Percentiles rank a stretch among this genome's conserved stretches.
Evolutionary conservation across 1,140 invertebrate genomes (phyloP).

Genomic region (Drosophila punjabiensis): DNA sequence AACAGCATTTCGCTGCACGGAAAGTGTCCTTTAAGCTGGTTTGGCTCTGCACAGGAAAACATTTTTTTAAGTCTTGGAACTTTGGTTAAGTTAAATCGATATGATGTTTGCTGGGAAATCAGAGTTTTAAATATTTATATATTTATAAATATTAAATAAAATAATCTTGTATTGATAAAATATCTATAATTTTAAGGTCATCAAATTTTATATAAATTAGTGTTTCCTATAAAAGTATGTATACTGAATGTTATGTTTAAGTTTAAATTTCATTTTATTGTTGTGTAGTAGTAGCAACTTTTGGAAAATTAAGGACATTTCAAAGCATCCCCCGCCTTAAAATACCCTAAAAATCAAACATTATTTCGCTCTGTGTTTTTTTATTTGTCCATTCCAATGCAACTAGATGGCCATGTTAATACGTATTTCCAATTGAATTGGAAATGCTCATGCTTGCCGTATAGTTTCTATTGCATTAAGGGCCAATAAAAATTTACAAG

Average conservation of each 20-base stretch:
- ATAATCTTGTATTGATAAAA: too few relatives aligned
- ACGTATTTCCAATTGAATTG: constrained; percentile 74
- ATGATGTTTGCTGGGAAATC: too few relatives aligned
- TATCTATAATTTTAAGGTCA: too few relatives aligned
- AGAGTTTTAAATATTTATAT: too few relatives aligned
- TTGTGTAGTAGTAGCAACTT: too few relatives aligned
- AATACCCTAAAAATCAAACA: not conserved
- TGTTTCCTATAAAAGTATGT: too few relatives aligned
- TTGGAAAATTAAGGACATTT: too few relatives aligned
- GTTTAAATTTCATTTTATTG: too few relatives aligned
- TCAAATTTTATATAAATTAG: too few relatives aligned
- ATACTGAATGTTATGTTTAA: too few relatives aligned
- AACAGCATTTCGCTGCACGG: constrained; percentile 5
- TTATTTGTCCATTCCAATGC: constrained; percentile 13
- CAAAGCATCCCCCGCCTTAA: not conserved
- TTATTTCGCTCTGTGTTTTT: not conserved
- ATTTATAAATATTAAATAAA: too few relatives aligned
- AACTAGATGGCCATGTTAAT: constrained; percentile 60
- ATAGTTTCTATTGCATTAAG: constrained; percentile 71
- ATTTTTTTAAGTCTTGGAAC: not conserved
- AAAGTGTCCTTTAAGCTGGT: constrained; percentile 41
- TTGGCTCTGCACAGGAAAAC: not conserved
- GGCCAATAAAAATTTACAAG: constrained; percentile 69
- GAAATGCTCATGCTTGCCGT: constrained; percentile 31
- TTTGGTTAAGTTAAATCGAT: not conserved